These are phyloP conservation scores for Gobionotothen gibberifrons DNA, from an alignment of 2,797 vertebrate species.

Conservation along the genomic window DNA sequence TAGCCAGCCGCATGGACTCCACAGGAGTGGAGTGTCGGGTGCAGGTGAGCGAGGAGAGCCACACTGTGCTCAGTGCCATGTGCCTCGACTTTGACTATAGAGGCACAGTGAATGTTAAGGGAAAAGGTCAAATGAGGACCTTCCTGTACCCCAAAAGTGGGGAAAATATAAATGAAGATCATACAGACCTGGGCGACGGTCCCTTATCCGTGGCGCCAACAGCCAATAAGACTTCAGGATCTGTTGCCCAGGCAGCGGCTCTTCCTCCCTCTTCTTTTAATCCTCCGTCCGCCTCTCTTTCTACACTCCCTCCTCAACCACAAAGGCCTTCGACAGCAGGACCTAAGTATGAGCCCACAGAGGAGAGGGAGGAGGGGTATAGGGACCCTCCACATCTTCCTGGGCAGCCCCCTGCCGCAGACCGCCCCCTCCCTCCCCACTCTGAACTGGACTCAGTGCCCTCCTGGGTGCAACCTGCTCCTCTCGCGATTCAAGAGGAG, in stretches of 20 bases:
- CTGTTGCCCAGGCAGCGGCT: slow-evolving; percentile 42
- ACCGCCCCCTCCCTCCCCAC: slow-evolving; percentile 32
- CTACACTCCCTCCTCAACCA: slow-evolving; percentile 45
- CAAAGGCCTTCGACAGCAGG: slow-evolving; percentile 49
- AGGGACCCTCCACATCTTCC: slow-evolving; percentile 69
- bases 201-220: slow-evolving; percentile 76
- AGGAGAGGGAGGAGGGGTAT: slow-evolving; percentile 75
- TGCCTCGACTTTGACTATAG: slow-evolving; percentile 97
- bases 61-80: slow-evolving; percentile 91
- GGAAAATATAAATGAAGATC: slow-evolving; percentile 83
- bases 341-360: slow-evolving; percentile 47
- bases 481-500: slow-evolving; percentile 71
- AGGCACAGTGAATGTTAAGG: slow-evolving; percentile 98
- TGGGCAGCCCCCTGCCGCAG: slow-evolving; percentile 40
- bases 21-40: slow-evolving; percentile 97
- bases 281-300: slow-evolving; percentile 36
- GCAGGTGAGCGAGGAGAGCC: slow-evolving; percentile 98
- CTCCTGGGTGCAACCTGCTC: slow-evolving; percentile 61
- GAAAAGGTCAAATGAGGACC: slow-evolving; percentile 99
- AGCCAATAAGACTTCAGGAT: slow-evolving; percentile 54
- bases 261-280: slow-evolving; percentile 40
- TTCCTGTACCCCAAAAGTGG: slow-evolving; percentile 94
- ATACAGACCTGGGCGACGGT: slow-evolving; percentile 77
- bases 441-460: slow-evolving; percentile 48
- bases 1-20: slow-evolving; percentile 98